Conservation (phyloP, 2,797 vertebrate species). For the Malacoraja senta region DNA sequence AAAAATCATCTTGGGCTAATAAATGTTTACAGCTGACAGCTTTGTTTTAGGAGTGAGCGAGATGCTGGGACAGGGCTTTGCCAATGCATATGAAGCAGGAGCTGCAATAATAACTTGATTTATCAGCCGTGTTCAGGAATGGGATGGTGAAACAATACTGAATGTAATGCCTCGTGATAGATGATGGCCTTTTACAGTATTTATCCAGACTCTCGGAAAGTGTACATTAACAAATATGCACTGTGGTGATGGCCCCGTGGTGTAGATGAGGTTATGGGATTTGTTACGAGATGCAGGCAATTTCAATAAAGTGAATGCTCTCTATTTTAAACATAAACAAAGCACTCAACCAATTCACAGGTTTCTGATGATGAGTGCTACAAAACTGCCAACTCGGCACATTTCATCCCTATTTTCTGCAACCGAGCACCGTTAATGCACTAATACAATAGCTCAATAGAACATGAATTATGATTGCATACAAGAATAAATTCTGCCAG, state of each 20-base stretch:
- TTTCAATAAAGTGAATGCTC: neutral
- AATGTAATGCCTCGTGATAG: neutral
- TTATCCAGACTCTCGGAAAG: neutral
- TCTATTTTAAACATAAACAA: neutral
- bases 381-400: neutral
- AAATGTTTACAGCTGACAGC: neutral
- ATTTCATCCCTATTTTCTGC: neutral
- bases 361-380: neutral
- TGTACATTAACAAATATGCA: neutral
- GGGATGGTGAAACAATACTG: neutral
- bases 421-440: slow-evolving; percentile 1
- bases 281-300: neutral
- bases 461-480: slow-evolving; percentile 12
- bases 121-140: neutral
- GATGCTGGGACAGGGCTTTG: neutral
- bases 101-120: neutral
- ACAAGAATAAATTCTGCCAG: neutral
- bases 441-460: slow-evolving; percentile 29
- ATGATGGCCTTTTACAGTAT: neutral
- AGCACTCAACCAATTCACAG: neutral
- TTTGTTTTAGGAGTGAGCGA: neutral
- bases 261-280: neutral
- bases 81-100: neutral
- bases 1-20: neutral
- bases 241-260: neutral